Base-by-base conservation (phyloP, 2,888 invertebrate genomes). In the Vanessa cardui region DNA sequence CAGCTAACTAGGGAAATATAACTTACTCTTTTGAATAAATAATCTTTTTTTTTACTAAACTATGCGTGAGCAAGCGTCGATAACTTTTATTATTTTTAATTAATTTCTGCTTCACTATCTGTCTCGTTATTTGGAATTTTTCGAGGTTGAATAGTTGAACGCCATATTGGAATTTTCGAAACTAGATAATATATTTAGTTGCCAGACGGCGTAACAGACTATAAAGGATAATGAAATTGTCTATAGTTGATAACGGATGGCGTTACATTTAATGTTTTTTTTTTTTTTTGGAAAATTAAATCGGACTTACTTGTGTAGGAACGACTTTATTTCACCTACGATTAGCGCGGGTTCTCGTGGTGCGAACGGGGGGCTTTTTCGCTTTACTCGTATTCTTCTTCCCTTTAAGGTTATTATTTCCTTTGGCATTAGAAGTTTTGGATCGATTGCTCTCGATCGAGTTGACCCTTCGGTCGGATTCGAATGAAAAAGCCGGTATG, bases 401-500 rank as follows among this genome's bases (percentile, higher is more conserved):
- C 50, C 70, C 64, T 63, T 76, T 80, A n/a, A 59, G 64, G 26
- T 77, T 77, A 58, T 78, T 80, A 18, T 78, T 75, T 69, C 78
- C 82, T 64, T 80, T 75, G n/a, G 66, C 71, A 64, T 73, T 80
- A 12, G 77, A 77, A 6, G 82, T 78, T 69, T 83, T 33, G 66
- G 86, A 86, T 5, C 80, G 76, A 46, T 68, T 83, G 73, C 87
- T 88, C 59, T 90, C 91, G 0, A 84, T 71, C 0, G 90, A 88
- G 15, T 81, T 73, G 1, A 86, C 82, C 1, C 90, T 76, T 0
- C 81, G 78, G 6, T 90, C 91, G 0, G 89, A 89, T 31, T 91
- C 91, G 74, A 90, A 85, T 0, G 91, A 90, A 52, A 89, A 81
- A 0, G 85, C 80, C 0, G 88, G 85, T 0, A 87, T 69, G 0